Percentiles rank a stretch among this genome's conserved stretches.
Evolutionary conservation across 2,113 vertebrate genomes (phyloP).

Genomic region (Trematomus loennbergii): DNA sequence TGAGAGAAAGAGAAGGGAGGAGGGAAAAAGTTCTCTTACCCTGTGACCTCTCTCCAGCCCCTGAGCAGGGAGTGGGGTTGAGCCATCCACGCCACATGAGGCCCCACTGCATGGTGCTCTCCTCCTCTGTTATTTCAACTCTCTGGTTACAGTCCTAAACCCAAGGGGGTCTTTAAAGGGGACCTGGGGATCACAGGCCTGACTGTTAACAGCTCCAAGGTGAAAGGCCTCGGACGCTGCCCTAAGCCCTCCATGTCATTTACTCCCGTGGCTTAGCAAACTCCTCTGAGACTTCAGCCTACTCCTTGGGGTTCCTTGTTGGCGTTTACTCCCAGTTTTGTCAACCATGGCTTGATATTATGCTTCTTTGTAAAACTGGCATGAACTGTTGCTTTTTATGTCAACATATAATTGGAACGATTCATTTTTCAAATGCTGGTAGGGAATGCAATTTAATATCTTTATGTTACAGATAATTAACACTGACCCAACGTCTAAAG

Average conservation of each 20-base stretch:
- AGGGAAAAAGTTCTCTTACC: constrained; percentile 33
- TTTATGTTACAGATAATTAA: constrained; percentile 30
- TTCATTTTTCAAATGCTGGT: not conserved
- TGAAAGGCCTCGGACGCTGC: constrained; percentile 76
- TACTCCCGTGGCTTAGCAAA: constrained; percentile 58
- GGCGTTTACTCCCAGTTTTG: constrained; percentile 3
- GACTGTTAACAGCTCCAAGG: constrained; percentile 85
- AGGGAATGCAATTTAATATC: not conserved
- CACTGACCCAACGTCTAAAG: constrained; percentile 1
- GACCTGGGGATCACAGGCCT: constrained; percentile 80
- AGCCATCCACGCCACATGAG: constrained; percentile 55
- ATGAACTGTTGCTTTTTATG: not conserved
- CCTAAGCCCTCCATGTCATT: constrained; percentile 63
- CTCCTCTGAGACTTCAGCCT: constrained; percentile 44
- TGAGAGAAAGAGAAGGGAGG: constrained; percentile 16
- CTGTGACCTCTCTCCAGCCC: constrained; percentile 72
- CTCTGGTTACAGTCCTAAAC: constrained; percentile 85
- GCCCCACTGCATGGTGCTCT: constrained; percentile 56
- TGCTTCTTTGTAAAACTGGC: not conserved
- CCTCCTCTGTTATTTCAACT: constrained; percentile 84
- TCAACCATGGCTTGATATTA: not conserved
- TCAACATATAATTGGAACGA: constrained; percentile 8
- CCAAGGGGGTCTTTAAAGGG: constrained; percentile 85
- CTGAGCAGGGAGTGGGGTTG: constrained; percentile 56
- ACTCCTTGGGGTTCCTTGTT: constrained; percentile 9